Conservation (phyloP, 2,797 vertebrate genomes). For the Dromococcyx pavoninus region DNA sequence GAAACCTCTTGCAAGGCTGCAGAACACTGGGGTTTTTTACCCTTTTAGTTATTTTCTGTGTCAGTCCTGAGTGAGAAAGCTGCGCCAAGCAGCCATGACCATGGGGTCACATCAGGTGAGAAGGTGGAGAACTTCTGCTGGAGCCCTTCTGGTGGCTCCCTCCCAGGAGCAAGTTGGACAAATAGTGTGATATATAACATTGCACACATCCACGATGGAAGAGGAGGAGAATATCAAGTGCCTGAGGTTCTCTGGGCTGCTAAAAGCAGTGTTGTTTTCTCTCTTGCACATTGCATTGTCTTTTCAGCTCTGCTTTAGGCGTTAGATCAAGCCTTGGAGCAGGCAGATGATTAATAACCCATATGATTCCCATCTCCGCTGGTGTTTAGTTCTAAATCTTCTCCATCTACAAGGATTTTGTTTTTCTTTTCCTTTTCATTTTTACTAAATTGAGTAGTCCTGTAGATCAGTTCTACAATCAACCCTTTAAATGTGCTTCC, state of each 20-base stretch:
- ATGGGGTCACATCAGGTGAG: not conserved
- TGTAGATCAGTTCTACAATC: fast-evolving
- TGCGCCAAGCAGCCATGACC: not conserved
- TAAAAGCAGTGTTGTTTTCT: not conserved
- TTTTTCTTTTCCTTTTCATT: not conserved
- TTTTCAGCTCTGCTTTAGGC: not conserved
- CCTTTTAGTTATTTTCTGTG: not conserved
- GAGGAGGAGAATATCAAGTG: not conserved
- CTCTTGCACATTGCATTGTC: not conserved
- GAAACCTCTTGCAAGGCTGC: not conserved
- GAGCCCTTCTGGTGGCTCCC: not conserved
- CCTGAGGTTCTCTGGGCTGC: not conserved
- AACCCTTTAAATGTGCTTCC: not conserved
- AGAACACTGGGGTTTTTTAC: not conserved
- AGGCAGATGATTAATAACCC: not conserved
- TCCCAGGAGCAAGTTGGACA: not conserved
- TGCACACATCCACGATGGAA: fast-evolving
- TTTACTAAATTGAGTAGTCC: not conserved
- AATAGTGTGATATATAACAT: fast-evolving
- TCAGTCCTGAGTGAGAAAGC: not conserved
- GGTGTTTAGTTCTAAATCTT: not conserved
- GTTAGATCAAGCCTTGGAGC: not conserved
- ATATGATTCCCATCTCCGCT: not conserved
- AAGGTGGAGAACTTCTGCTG: not conserved
- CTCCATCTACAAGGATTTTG: not conserved